phyloP scores from a whole-genome alignment of 2,888 invertebrate species.

The Harpagoxenus sublaevis region DNA sequence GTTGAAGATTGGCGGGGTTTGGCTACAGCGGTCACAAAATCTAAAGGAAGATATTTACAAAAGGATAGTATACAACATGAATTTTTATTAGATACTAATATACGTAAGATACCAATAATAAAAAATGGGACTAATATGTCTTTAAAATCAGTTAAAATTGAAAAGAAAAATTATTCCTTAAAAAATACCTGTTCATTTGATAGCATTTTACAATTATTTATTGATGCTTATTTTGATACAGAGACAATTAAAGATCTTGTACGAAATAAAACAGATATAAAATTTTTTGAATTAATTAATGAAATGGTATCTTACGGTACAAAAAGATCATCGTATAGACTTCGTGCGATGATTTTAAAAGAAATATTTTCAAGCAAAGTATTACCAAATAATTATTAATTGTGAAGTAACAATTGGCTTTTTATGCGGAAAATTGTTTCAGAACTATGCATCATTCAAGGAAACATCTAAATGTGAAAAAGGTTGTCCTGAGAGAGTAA shows the following conservation, averaged over 20 bases:
- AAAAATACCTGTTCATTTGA: constrained; percentile 23
- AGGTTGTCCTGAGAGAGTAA: neutral
- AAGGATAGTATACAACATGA: neutral
- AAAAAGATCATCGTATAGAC: neutral
- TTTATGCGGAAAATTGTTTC: neutral
- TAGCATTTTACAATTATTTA: constrained; percentile 12
- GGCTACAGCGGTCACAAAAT: neutral
- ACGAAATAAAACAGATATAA: neutral
- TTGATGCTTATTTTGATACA: constrained; percentile 13
- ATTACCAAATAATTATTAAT: neutral
- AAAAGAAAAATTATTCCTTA: neutral
- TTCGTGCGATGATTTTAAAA: neutral
- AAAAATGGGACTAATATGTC: neutral
- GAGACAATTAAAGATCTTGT: neutral
- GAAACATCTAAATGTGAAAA: neutral
- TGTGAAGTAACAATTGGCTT: neutral
- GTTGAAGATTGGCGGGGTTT: constrained; percentile 6
- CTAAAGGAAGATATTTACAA: constrained; percentile 12
- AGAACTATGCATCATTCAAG: neutral
- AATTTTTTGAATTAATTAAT: constrained; percentile 10
- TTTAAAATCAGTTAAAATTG: neutral
- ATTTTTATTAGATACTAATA: constrained; percentile 17
- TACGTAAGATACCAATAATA: constrained; percentile 3
- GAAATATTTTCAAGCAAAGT: neutral
- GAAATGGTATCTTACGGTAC: neutral